Evolutionary conservation across 2,797 vertebrate genomes (phyloP).

Genomic region (Onychomys torridus): DNA sequence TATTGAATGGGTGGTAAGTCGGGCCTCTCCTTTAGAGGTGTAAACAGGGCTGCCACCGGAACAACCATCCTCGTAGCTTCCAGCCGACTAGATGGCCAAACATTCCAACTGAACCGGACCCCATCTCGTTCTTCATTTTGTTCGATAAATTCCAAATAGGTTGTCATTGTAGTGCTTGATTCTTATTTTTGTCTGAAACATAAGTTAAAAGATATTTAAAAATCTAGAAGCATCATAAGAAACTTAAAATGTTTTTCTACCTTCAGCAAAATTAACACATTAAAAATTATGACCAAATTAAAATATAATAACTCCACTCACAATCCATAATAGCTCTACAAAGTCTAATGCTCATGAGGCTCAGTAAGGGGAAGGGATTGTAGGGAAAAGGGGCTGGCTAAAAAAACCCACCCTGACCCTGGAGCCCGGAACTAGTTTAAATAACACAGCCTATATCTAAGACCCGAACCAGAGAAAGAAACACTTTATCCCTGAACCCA

Average conservation of each 20-base stretch:
- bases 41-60: conserved; percentile 95
- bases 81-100: conserved; percentile 97
- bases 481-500: too few relatives aligned
- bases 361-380: neutral
- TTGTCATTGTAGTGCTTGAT: conserved; percentile 91
- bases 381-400: neutral
- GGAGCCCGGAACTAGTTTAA: too few relatives aligned
- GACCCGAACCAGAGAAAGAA: too few relatives aligned
- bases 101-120: conserved; percentile 99
- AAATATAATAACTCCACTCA: neutral
- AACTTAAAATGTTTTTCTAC: conserved; percentile 33
- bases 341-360: neutral
- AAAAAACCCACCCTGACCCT: too few relatives aligned
- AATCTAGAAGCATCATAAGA: conserved; percentile 23
- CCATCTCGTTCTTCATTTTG: conserved; percentile 98
- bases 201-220: conserved; percentile 67
- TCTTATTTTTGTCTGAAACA: conserved; percentile 84
- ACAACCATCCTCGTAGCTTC: conserved; percentile 99
- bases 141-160: conserved; percentile 97
- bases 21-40: conserved; percentile 93
- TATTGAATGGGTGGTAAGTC: conserved; percentile 98
- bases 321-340: neutral
- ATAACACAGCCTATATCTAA: too few relatives aligned
- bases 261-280: conserved; percentile 30
- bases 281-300: conserved; percentile 59